phyloP scores from a whole-genome alignment of 2,888 invertebrate genomes.

The Ypsolopha sequella region DNA sequence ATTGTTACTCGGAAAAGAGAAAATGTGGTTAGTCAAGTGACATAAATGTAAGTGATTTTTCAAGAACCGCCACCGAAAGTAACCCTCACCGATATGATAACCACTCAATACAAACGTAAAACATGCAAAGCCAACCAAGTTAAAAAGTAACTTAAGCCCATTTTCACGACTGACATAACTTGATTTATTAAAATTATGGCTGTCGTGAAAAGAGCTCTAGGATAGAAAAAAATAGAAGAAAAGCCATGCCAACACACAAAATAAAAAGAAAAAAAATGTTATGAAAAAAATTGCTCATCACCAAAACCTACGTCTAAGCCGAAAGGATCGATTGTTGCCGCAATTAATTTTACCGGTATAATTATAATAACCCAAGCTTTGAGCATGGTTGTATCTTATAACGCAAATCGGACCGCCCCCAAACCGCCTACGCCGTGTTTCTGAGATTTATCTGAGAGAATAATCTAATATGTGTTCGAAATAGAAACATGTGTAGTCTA shows the following conservation, averaged over 20 bases:
- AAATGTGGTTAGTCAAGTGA: slow-evolving; percentile 43
- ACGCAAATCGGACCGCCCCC: slow-evolving; percentile 36
- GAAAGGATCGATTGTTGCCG: neutral
- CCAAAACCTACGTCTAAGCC: slow-evolving; percentile 5
- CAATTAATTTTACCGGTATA: slow-evolving; percentile 3
- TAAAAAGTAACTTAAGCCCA: too few species aligned
- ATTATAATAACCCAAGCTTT: slow-evolving; percentile 5
- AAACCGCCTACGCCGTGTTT: slow-evolving; percentile 50
- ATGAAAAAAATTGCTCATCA: neutral
- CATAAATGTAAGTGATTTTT: neutral
- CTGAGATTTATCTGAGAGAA: slow-evolving; percentile 30
- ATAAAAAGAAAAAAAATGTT: neutral
- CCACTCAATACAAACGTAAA: slow-evolving; percentile 8
- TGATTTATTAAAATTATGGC: too few species aligned
- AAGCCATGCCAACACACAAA: too few species aligned
- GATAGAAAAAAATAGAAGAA: too few species aligned
- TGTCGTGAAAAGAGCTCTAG: too few species aligned
- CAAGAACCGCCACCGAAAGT: slow-evolving; percentile 35
- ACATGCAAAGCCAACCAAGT: too few species aligned
- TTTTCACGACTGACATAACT: too few species aligned
- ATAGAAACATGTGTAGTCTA: neutral
- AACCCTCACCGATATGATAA: slow-evolving; percentile 26
- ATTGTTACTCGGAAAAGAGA: slow-evolving; percentile 46
- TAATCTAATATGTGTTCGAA: slow-evolving; percentile 19
- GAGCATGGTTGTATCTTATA: slow-evolving; percentile 18